phyloP scores from a whole-genome alignment of 1,140 invertebrate species.

The Epicauta chinensis region DNA sequence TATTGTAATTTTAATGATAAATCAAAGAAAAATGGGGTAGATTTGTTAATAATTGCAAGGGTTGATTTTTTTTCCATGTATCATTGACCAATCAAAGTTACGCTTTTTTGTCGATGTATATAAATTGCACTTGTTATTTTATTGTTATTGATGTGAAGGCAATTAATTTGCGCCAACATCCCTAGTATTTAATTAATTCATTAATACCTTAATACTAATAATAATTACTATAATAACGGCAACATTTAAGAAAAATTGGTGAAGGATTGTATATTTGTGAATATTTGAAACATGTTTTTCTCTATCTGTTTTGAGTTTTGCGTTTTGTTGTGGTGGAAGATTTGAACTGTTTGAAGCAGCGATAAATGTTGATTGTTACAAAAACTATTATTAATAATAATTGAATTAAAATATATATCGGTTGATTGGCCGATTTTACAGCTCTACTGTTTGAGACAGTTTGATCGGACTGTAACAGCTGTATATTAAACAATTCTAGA shows the following conservation, averaged over 20 bases:
- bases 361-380: constrained; percentile 11
- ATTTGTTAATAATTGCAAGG: too few relatives aligned
- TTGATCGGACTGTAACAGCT: constrained; percentile 25
- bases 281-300: constrained; percentile 31
- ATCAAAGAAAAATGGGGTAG: too few relatives aligned
- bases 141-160: constrained; percentile 38
- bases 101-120: constrained; percentile 43
- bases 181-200: constrained; percentile 41
- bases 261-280: constrained; percentile 42
- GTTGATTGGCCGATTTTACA: too few relatives aligned
- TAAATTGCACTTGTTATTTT: constrained; percentile 42
- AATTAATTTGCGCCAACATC: constrained; percentile 31
- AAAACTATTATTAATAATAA: constrained; percentile 3
- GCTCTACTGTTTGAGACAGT: constrained; percentile 25
- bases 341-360: constrained; percentile 30
- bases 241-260: constrained; percentile 19
- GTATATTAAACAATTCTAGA: constrained; percentile 20
- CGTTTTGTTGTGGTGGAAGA: constrained; percentile 4
- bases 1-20: too few relatives aligned
- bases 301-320: too few relatives aligned
- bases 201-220: too few relatives aligned
- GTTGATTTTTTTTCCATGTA: constrained; percentile 34
- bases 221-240: too few relatives aligned
- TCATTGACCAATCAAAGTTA: constrained; percentile 44
- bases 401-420: too few relatives aligned